phyloP scores from a whole-genome alignment of 2,888 invertebrate genomes.

The Copidosoma aretas region DNA sequence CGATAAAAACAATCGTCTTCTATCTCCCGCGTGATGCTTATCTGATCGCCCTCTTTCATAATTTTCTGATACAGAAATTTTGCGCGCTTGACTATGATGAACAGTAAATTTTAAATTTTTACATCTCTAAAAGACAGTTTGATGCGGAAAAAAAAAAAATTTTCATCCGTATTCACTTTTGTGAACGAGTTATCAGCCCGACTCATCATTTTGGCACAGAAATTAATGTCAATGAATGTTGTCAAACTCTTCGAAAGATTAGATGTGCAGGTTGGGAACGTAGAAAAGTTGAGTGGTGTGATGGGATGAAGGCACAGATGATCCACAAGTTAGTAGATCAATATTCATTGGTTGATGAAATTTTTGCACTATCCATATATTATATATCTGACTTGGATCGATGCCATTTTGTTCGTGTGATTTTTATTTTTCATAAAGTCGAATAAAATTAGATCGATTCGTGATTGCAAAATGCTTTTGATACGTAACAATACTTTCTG shows the following conservation, averaged over 20 bases:
- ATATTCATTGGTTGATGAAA: not conserved
- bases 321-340: slow-evolving; percentile 29
- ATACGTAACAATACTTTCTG: too few species aligned
- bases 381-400: too few species aligned
- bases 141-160: too few species aligned
- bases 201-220: slow-evolving; percentile 33
- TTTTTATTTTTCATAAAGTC: too few species aligned
- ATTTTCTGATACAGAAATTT: not conserved
- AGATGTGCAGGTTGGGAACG: not conserved
- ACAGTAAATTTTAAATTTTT: too few species aligned
- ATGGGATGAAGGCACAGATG: slow-evolving; percentile 39
- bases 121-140: too few species aligned
- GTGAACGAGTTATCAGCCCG: not conserved
- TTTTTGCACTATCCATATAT: not conserved
- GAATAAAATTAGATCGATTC: too few species aligned
- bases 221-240: slow-evolving; percentile 4
- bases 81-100: too few species aligned
- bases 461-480: too few species aligned
- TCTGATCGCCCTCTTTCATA: slow-evolving; percentile 1
- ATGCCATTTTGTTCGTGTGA: too few species aligned
- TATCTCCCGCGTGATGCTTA: not conserved
- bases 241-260: not conserved
- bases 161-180: not conserved
- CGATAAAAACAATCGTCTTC: slow-evolving; percentile 6
- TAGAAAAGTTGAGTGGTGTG: slow-evolving; percentile 8